A percentile compares a stretch with the other conserved stretches of the same genome.
phyloP scores from a whole-genome alignment of 2,888 invertebrate genomes.

The Trichopoda pennipes region DNA sequence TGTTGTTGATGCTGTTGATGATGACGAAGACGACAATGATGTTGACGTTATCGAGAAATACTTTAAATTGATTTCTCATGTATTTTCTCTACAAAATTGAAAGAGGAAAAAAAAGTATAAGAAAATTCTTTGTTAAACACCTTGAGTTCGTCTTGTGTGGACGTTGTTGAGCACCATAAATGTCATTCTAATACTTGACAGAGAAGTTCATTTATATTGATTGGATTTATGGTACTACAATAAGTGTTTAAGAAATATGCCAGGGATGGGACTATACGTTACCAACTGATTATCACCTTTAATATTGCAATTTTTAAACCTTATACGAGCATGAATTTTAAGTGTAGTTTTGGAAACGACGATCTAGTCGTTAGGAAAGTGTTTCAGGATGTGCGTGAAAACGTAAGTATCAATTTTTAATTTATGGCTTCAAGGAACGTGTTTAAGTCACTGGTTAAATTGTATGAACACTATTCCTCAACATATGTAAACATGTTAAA shows the following conservation, averaged over 20 bases:
- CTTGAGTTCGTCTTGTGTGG: constrained; percentile 61
- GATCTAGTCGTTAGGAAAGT: too few species aligned
- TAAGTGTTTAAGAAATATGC: not conserved
- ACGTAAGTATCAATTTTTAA: too few species aligned
- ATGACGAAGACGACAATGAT: constrained; percentile 29
- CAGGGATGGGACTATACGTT: too few species aligned
- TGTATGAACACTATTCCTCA: too few species aligned
- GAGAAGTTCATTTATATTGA: constrained; percentile 58
- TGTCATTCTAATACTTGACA: constrained; percentile 57
- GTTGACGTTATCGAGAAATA: constrained; percentile 76
- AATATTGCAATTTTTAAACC: too few species aligned
- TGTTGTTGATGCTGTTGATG: constrained; percentile 32
- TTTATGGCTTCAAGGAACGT: too few species aligned
- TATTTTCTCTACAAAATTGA: constrained; percentile 57
- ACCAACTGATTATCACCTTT: too few species aligned
- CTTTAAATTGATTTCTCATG: constrained; percentile 73
- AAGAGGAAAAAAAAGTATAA: constrained; percentile 9
- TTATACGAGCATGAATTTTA: too few species aligned
- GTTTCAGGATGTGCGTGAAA: too few species aligned
- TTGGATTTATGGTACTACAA: constrained; percentile 12
- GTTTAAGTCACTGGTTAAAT: too few species aligned
- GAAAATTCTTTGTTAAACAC: constrained; percentile 45
- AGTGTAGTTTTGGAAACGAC: too few species aligned
- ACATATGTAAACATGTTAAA: too few species aligned
- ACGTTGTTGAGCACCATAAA: constrained; percentile 50